Conservation (phyloP, 2,113 vertebrate genomes). For the Mystacornis crossleyi region DNA sequence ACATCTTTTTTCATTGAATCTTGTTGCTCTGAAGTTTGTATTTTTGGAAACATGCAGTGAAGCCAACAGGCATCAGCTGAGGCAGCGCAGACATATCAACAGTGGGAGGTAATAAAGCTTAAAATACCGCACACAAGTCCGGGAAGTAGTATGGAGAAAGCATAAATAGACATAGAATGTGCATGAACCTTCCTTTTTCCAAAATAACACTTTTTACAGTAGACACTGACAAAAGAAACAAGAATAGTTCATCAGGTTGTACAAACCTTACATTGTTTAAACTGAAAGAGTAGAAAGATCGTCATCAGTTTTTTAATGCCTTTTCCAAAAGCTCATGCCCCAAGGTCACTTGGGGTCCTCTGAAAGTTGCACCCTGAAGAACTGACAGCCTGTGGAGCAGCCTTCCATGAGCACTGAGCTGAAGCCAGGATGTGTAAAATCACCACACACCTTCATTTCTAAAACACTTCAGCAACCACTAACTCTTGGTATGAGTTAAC, state of each 20-base stretch:
- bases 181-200: neutral
- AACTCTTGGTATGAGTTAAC: neutral
- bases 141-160: constrained; percentile 10
- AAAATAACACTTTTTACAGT: neutral
- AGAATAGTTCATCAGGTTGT: neutral
- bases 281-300: neutral
- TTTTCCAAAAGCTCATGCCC: neutral
- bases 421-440: neutral
- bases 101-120: constrained; percentile 59
- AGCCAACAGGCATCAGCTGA: constrained; percentile 73
- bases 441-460: neutral
- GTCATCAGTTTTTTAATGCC: neutral
- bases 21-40: constrained; percentile 46
- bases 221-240: neutral
- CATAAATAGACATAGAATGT: neutral
- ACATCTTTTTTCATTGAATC: constrained; percentile 40
- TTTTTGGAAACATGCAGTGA: constrained; percentile 64
- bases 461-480: neutral
- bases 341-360: neutral
- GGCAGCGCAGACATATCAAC: constrained; percentile 57
- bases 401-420: rapidly evolving
- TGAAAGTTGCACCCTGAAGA: neutral
- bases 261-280: neutral
- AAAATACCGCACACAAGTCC: constrained; percentile 67
- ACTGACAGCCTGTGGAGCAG: neutral